Evolutionary conservation across 2,113 vertebrate genomes (phyloP).

Genomic region (Eidolon helvum): DNA sequence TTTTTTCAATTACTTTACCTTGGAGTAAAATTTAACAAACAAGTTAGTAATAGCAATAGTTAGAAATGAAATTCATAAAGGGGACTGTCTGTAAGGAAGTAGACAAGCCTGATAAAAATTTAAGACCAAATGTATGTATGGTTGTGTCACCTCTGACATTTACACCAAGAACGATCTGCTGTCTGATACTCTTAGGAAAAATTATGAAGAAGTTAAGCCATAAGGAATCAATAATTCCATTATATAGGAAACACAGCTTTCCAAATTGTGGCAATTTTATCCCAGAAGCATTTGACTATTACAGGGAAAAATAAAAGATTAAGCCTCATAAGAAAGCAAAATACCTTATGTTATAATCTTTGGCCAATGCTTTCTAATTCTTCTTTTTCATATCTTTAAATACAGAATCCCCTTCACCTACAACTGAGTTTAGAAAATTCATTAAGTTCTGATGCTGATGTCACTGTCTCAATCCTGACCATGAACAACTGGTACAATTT

Average conservation of each 20-base stretch:
- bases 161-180: not conserved
- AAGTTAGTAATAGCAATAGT: not conserved
- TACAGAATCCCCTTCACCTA: conserved; percentile 95
- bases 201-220: not conserved
- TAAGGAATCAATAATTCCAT: not conserved
- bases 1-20: conserved; percentile 4
- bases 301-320: not conserved
- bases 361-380: conserved; percentile 74
- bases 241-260: not conserved
- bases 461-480: conserved; percentile 93
- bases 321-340: conserved; percentile 11
- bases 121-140: not conserved
- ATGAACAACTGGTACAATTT: conserved; percentile 99
- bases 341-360: conserved; percentile 34
- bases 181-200: not conserved
- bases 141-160: not conserved
- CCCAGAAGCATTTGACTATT: not conserved
- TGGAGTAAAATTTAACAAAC: conserved; percentile 8
- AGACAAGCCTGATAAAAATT: conserved; percentile 5
- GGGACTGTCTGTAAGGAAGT: not conserved
- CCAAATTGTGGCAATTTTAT: conserved; percentile 4
- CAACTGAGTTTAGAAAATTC: conserved; percentile 95
- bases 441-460: conserved; percentile 86
- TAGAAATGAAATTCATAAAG: not conserved
- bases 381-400: conserved; percentile 79